Evolutionary conservation across 2,888 invertebrate species (phyloP).

Genomic region (Drosophila engyochracea): DNA sequence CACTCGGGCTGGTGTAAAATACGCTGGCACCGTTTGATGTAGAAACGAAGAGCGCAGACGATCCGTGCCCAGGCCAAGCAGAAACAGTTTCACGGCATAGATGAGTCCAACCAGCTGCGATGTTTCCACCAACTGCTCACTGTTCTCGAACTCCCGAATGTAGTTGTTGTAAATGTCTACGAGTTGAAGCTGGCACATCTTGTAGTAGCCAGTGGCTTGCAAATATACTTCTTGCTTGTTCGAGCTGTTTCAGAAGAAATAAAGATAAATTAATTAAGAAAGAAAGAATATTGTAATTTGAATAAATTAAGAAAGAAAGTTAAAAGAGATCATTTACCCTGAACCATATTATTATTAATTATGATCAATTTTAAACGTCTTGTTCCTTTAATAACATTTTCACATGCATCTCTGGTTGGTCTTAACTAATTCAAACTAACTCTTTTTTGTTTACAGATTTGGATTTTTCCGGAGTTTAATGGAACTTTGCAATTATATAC

Average conservation of each 20-base stretch:
- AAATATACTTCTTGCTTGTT: slow-evolving; percentile 83
- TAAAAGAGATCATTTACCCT: neutral
- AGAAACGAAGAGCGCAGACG: slow-evolving; percentile 80
- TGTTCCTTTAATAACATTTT: neutral
- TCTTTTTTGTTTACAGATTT: neutral
- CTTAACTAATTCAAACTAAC: neutral
- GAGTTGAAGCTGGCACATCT: slow-evolving; percentile 83
- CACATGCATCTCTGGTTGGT: neutral
- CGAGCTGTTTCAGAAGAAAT: slow-evolving; percentile 64
- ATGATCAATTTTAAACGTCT: neutral
- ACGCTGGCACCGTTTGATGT: slow-evolving; percentile 78
- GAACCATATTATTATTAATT: neutral
- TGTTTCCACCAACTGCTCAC: slow-evolving; percentile 46
- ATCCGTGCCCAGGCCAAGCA: slow-evolving; percentile 81
- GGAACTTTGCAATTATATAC: neutral
- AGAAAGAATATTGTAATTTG: neutral
- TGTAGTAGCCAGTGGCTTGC: slow-evolving; percentile 84
- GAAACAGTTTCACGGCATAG: slow-evolving; percentile 82
- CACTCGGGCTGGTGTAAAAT: slow-evolving; percentile 71
- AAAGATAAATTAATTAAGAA: neutral
- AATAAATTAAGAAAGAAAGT: neutral
- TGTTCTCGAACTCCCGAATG: slow-evolving; percentile 67
- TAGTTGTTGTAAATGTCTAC: slow-evolving; percentile 82
- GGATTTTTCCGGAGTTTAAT: neutral
- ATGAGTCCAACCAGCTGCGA: slow-evolving; percentile 80